These are phyloP conservation scores for Eremophila alpestris DNA, from an alignment of 2,797 vertebrate species.

Conservation along the genomic window DNA sequence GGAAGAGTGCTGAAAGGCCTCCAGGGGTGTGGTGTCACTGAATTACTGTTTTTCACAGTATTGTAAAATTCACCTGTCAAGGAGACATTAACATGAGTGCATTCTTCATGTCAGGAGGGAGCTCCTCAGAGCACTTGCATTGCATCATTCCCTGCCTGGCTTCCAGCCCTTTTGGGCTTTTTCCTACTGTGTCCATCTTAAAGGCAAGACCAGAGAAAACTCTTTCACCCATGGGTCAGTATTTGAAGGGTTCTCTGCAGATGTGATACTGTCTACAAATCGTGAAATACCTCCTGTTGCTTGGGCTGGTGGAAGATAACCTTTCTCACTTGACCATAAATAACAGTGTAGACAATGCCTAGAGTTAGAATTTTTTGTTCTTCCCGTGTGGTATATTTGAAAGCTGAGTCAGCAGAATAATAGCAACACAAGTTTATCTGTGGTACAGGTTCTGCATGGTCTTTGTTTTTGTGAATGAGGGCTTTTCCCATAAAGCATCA, in stretches of 20 bases:
- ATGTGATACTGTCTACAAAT: background rate
- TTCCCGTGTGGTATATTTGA: background rate
- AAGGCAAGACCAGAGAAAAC: background rate
- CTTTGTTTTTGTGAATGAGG: slow-evolving; percentile 65
- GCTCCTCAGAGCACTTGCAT: background rate
- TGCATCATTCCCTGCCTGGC: accelerated
- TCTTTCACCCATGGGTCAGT: background rate
- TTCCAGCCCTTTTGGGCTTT: background rate
- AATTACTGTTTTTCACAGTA: background rate
- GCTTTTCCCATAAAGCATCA: slow-evolving; percentile 60
- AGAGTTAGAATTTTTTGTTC: background rate
- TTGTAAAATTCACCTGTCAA: background rate
- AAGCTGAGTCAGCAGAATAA: slow-evolving; percentile 14
- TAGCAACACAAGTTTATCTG: slow-evolving; percentile 16
- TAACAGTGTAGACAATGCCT: background rate
- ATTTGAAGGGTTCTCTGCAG: background rate
- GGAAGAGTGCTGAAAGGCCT: background rate
- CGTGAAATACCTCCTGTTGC: background rate
- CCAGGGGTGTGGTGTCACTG: background rate
- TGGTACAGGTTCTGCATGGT: background rate
- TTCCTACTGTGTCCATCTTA: background rate
- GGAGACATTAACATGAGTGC: background rate
- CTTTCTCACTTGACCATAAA: background rate
- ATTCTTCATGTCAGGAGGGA: background rate
- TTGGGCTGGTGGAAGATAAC: background rate